Evolutionary conservation across 2,888 invertebrate species (phyloP), one percentile per base, ranked within the genome.

Genomic region (Scaptodrosophila latifasciaeformis): DNA sequence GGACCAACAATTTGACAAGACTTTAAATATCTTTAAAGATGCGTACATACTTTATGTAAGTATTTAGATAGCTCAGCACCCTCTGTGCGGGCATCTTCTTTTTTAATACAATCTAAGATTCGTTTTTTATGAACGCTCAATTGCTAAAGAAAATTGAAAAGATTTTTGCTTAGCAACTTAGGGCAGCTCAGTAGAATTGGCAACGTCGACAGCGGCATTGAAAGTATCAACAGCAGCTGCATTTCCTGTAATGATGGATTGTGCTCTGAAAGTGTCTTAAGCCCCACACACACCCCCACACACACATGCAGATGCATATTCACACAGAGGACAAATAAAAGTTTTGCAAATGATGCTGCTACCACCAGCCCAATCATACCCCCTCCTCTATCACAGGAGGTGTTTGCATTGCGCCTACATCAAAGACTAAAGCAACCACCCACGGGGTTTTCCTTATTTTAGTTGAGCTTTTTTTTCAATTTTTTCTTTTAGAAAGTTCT

Each of bases 91-190:
- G 42, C 45, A 39, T 55, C 47, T 51, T 42, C 35, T 24, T 10
- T n/a, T n/a, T n/a, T n/a, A n/a, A n/a, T n/a, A n/a, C n/a, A n/a
- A n/a, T n/a, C n/a, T n/a, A n/a, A n/a, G n/a, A n/a, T n/a, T 37
- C 17, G 63, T 71, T 76, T 79, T 67, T 63, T 74, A 71, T 78
- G 71, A 78, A 75, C 75, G 78, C 75, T 78, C 68, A 78, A 78
- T 75, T 78, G 58, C 71, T 78, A 50, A 24, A 42, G 65, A 65
- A 80, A 79, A 81, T 81, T 77, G 77, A 80, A 80, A 80, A 77
- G 67, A 80, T 77, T 81, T 80, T 77, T 63, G 59, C 61, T 52
- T 54, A 42, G 35, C 53, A 55, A 64, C 54, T 62, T 49, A 61
- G 53, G 45, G 51, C 45, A 53, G 44, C 43, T 43, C 59, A 63